phyloP scores from a whole-genome alignment of 2,888 invertebrate genomes.

The Listrodromus nycthemerus region DNA sequence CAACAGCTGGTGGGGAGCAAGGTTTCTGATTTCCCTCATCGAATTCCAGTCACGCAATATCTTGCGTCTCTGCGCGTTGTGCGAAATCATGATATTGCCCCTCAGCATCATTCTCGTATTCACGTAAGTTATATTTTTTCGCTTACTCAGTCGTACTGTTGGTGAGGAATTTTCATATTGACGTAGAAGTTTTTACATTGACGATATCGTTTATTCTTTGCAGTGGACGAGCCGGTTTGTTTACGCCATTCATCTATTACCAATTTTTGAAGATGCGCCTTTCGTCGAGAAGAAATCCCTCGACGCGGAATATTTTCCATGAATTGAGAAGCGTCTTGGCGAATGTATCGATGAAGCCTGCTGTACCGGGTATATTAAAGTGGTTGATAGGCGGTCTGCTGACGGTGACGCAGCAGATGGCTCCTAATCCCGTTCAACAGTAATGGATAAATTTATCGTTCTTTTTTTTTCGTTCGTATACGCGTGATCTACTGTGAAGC shows the following conservation, averaged over 20 bases:
- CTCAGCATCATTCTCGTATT: constrained; percentile 92
- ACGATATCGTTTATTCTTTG: constrained; percentile 72
- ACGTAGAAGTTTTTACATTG: no score
- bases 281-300: constrained; percentile 97
- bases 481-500: constrained; percentile 23
- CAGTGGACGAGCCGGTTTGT: constrained; percentile 95
- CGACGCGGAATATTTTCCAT: constrained; percentile 96
- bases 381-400: constrained; percentile 88
- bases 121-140: constrained; percentile 88
- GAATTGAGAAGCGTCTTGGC: constrained; percentile 92
- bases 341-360: constrained; percentile 88
- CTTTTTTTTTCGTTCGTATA: not conserved
- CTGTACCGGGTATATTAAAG: constrained; percentile 89
- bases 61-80: constrained; percentile 95
- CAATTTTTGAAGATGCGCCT: constrained; percentile 97
- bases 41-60: constrained; percentile 96
- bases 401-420: constrained; percentile 90
- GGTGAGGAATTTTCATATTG: constrained; percentile 41
- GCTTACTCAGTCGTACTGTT: not conserved
- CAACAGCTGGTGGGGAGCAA: constrained; percentile 95
- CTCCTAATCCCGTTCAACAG: constrained; percentile 88
- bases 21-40: constrained; percentile 93
- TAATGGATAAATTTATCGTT: constrained; percentile 65
- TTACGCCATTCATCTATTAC: constrained; percentile 98
- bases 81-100: constrained; percentile 97